These are phyloP conservation scores for Hybognathus amarus DNA, from an alignment of 2,797 vertebrate genomes.

Conservation along the genomic window DNA sequence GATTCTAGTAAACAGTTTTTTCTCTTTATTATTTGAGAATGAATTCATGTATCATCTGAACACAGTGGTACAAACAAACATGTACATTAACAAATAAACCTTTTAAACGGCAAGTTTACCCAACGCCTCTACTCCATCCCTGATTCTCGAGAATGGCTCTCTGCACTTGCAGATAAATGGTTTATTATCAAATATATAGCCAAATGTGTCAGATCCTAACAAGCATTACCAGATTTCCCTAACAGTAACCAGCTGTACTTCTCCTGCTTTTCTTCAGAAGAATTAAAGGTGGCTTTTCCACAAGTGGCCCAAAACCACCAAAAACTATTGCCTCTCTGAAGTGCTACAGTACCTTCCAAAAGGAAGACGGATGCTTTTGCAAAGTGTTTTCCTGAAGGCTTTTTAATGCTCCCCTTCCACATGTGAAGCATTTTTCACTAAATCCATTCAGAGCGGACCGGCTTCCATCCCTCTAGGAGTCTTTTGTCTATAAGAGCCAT, in stretches of 20 bases:
- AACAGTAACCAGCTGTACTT: conserved; percentile 37
- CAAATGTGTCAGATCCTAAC: conserved; percentile 47
- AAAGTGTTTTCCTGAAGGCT: conserved; percentile 49
- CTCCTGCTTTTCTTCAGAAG: conserved; percentile 38
- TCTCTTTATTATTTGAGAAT: conserved; percentile 28
- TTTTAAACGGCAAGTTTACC: conserved; percentile 16
- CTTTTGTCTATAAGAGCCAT: conserved; percentile 18
- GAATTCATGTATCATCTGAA: conserved; percentile 4
- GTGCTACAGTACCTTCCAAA: conserved; percentile 43
- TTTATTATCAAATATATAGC: conserved; percentile 46
- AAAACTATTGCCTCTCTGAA: conserved; percentile 52
- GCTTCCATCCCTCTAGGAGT: conserved; percentile 6
- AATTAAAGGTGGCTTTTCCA: conserved; percentile 51
- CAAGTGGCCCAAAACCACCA: conserved; percentile 26
- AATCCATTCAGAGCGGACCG: conserved; percentile 42
- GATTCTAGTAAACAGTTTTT: conserved; percentile 13
- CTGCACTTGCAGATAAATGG: conserved; percentile 40
- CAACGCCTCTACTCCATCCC: neutral
- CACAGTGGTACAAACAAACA: conserved; percentile 26
- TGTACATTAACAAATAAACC: conserved; percentile 11
- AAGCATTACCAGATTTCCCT: conserved; percentile 46
- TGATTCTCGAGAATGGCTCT: conserved; percentile 31
- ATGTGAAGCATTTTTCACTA: conserved; percentile 38
- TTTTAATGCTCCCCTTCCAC: conserved; percentile 48
- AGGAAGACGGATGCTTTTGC: conserved; percentile 37